These are phyloP conservation scores for Lates japonicus DNA, from an alignment of 2,797 vertebrate genomes.

Conservation along the genomic window DNA sequence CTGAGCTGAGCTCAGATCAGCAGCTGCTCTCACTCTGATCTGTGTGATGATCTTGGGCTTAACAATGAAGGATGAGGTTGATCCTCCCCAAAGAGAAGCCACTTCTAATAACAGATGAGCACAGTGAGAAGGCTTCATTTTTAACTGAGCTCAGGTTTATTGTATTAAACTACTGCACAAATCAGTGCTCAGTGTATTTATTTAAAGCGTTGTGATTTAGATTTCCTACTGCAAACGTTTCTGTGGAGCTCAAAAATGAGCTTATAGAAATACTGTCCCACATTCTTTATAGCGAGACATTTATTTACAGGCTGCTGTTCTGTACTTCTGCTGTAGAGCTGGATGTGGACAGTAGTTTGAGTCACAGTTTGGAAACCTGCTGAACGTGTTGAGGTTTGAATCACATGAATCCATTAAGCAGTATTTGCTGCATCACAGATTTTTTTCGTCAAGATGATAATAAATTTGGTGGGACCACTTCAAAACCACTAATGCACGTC, in stretches of 20 bases:
- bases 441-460: conserved; percentile 38
- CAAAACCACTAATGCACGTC: conserved; percentile 71
- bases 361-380: conserved; percentile 12
- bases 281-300: no score
- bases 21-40: conserved; percentile 12
- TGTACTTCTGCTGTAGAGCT: neutral
- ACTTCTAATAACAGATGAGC: conserved; percentile 9
- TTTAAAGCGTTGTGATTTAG: no score
- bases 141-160: conserved; percentile 18
- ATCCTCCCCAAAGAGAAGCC: neutral
- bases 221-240: neutral
- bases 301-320: no score
- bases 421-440: conserved; percentile 12
- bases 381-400: conserved; percentile 30
- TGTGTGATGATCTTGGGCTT: conserved; percentile 10
- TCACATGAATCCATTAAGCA: conserved; percentile 42
- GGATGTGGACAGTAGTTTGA: conserved; percentile 6
- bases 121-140: conserved; percentile 20
- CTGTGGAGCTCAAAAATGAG: no score
- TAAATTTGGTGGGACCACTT: conserved; percentile 65
- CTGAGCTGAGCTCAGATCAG: conserved; percentile 45
- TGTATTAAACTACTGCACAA: neutral
- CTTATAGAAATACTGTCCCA: no score
- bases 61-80: conserved; percentile 44
- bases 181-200: no score